phyloP scores from a whole-genome alignment of 2,797 vertebrate species.

The Cryptoblepharus egeriae region DNA sequence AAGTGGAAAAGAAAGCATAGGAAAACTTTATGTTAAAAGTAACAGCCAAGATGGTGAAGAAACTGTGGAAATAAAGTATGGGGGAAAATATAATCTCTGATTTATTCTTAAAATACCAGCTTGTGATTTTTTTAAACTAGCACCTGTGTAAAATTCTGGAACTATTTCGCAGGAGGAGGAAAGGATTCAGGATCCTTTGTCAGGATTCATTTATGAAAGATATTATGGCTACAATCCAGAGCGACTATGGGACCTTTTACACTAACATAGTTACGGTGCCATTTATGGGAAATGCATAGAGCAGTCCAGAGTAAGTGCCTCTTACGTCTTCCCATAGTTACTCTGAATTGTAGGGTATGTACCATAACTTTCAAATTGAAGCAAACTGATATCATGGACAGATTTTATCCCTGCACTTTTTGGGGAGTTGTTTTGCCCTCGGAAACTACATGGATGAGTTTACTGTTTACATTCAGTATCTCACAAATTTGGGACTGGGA shows the following conservation, averaged over 20 bases:
- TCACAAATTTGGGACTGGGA: not conserved
- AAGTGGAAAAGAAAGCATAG: slow-evolving; percentile 40
- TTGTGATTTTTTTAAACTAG: not conserved
- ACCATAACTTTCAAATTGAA: not conserved
- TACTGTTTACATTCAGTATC: not conserved
- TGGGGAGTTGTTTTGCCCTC: not conserved
- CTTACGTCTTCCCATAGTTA: no score
- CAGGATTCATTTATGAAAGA: not conserved
- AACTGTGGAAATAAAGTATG: not conserved
- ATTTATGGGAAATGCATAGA: no score
- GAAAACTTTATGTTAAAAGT: not conserved
- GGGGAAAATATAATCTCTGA: not conserved
- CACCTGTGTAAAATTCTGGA: not conserved
- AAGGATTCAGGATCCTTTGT: not conserved
- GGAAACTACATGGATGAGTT: not conserved
- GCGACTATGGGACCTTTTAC: no score
- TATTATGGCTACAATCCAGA: no score
- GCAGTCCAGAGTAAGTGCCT: no score
- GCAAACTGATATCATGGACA: not conserved
- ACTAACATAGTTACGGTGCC: no score
- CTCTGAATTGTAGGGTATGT: no score
- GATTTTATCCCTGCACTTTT: not conserved
- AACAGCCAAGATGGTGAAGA: not conserved
- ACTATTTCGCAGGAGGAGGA: not conserved
- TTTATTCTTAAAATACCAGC: not conserved